Evolutionary conservation across 2,797 vertebrate species (phyloP).

Genomic region (Psittacula echo): DNA sequence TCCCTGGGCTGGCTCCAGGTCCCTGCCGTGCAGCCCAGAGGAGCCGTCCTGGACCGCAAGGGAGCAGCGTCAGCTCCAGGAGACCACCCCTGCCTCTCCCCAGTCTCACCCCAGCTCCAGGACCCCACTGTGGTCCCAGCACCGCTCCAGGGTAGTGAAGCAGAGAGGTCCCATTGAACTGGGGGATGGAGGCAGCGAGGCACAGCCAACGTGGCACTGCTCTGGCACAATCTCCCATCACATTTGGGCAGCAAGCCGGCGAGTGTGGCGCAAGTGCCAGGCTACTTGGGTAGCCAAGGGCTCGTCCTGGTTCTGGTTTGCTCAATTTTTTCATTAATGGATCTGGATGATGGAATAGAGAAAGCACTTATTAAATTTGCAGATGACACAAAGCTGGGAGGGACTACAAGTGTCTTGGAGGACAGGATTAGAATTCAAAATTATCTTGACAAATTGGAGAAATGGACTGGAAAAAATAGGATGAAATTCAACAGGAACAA

Average conservation of each 20-base stretch:
- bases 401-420: conserved; percentile 67
- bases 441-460: conserved; percentile 70
- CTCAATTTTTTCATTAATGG: conserved; percentile 57
- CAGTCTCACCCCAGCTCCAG: not conserved
- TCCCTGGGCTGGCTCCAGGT: not conserved
- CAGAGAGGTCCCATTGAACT: not conserved
- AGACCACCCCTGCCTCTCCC: not conserved
- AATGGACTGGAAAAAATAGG: conserved; percentile 72
- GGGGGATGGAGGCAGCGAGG: not conserved
- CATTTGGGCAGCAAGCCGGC: not conserved
- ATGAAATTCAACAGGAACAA: conserved; percentile 66
- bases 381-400: conserved; percentile 68
- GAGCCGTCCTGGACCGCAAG: not conserved
- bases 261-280: accelerated
- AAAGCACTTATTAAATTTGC: conserved; percentile 70
- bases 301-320: conserved; percentile 16
- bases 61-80: not conserved
- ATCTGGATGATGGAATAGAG: conserved; percentile 53
- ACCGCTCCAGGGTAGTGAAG: accelerated
- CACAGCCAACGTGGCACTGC: not conserved
- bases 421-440: conserved; percentile 69
- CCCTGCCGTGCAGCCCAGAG: not conserved
- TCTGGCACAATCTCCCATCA: not conserved
- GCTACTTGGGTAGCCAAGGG: not conserved
- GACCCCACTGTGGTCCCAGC: not conserved